Evolutionary conservation across 2,113 vertebrate species (phyloP), one percentile per base, ranked within the genome.

Genomic region (Amazona guildingii): DNA sequence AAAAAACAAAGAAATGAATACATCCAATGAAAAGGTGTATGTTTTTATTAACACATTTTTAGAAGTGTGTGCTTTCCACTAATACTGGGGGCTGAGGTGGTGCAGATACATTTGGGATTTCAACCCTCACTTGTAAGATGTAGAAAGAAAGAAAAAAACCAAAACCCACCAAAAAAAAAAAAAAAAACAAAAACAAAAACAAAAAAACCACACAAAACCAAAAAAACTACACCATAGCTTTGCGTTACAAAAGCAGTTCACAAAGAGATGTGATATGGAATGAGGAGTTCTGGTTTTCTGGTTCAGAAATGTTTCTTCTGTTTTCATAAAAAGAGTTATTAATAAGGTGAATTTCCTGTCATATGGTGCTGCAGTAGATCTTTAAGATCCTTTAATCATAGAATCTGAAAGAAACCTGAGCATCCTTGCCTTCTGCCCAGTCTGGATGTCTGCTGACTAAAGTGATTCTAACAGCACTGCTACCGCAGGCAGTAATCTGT

Each of bases 361-460:
- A 83, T 7, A 63, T 10, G 31, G 61, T 70, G 80, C 94, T 59
- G 59, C 67, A 88, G 82, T 81, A 87, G 85, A 88, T 89, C 92
- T 97, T 94, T 87, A 83, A 86, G 41, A 85, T 67, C 75, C 89
- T 94, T 95, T 89, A 91, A 95, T 92, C 89, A 94, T 85, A 96
- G 74, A 88, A 92, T 91, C 91, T 86, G 92, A 94, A 95, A 94
- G 88, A 96, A 97, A 95, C 79, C 51, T 15, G 59, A 93, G 92
- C 72, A 86, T 41, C 68, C 67, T 33, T 84, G 90, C 87, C 93
- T 92, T 87, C 79, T 89, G 91, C 94, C 94, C 91, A 97, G 97
- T 83, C 97, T 93, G 92, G 70, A 86, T 96, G 95, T 94, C 97
- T 97, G 96, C 98, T 97, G 96, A 94, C 90, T 90, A 24, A 84